Base-by-base conservation (phyloP, 1,140 invertebrate species). In the Drosophila murphyi region DNA sequence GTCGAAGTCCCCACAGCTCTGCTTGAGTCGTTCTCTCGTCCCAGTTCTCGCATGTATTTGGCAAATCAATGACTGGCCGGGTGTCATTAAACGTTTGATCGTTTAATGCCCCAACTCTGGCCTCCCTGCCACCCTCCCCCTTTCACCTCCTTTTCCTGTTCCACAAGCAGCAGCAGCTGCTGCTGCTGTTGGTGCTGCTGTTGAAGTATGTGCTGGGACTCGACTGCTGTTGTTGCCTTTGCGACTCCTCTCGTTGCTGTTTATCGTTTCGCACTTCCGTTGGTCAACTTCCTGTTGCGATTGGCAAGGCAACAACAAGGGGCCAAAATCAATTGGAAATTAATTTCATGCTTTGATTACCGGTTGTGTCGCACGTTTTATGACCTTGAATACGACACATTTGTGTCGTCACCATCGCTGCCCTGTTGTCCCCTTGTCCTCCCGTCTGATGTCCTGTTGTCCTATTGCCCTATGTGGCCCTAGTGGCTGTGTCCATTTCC, bases 331-430 rank as follows among this genome's bases (percentile, higher is more conserved):
- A 88, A 88, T 88, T 88, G 85, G 85, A 88, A 88, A 88, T 88
- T 88, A 88, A 88, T 88, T 88, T 89, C 80, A 85, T 89, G 85
- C 85, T 88, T 89, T 88, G 85, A 88, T 88, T 88, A 88, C 85
- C 85, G 85, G 85, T 88, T 82, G 80, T 88, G 85, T 85, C 80
- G 85, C 85, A 88, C 85, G 85, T 88, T 88, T 88, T 88, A 88
- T 88, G 85, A 88, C 85, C 85, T 88, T 88, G 85, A 89, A 85
- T 88, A 80, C 85, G 77, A 85, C 85, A 85, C 85, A 80, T 80
- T 88, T 83, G 80, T 87, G 83, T 87, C 83, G 76, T 76, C 76
- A 72, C 35, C 48, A 47, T 29, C 59, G 43, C n/a, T 55, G 47
- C 52, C 34, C 78, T 10, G 34, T 54, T 50, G 56, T 6, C 56